These are phyloP conservation scores for Dipodomys spectabilis DNA, from an alignment of 2,113 vertebrate genomes.

Conservation along the genomic window DNA sequence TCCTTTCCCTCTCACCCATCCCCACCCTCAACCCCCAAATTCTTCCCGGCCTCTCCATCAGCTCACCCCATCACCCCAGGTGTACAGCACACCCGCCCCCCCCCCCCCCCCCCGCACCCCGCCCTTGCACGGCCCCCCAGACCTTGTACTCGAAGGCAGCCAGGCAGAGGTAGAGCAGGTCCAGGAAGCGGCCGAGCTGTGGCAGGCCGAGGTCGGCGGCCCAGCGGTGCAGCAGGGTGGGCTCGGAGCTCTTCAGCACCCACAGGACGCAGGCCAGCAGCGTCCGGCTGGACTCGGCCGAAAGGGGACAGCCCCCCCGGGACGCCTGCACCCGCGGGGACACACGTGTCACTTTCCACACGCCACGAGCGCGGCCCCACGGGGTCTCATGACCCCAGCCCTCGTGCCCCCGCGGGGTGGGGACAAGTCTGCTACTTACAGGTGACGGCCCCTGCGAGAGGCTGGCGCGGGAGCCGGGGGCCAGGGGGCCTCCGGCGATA, in stretches of 20 bases:
- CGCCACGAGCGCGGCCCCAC: no score
- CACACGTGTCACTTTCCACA: background rate
- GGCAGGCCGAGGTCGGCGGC: conserved; percentile 90
- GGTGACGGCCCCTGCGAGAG: conserved; percentile 87
- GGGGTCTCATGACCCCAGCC: no score
- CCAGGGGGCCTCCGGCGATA: conserved; percentile 93
- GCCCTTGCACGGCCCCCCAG: background rate
- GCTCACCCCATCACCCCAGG: background rate
- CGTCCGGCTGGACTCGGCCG: conserved; percentile 92
- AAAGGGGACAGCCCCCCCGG: conserved; percentile 88
- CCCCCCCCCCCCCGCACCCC: no score
- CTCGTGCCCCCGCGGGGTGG: background rate
- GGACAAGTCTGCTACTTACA: conserved; percentile 85
- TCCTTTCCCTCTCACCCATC: background rate
- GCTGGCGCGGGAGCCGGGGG: conserved; percentile 87
- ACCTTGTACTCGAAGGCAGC: conserved; percentile 97
- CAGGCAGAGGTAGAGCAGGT: conserved; percentile 92
- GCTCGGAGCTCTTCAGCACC: conserved; percentile 94
- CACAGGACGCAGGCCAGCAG: conserved; percentile 93
- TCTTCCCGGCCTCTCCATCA: no score
- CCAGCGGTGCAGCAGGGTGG: conserved; percentile 91
- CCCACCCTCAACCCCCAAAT: no score
- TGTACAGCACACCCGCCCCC: background rate
- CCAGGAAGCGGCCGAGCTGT: conserved; percentile 92
- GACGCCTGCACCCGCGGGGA: conserved; percentile 83